phyloP scores from a whole-genome alignment of 2,797 vertebrate species.

The Paguma larvata region DNA sequence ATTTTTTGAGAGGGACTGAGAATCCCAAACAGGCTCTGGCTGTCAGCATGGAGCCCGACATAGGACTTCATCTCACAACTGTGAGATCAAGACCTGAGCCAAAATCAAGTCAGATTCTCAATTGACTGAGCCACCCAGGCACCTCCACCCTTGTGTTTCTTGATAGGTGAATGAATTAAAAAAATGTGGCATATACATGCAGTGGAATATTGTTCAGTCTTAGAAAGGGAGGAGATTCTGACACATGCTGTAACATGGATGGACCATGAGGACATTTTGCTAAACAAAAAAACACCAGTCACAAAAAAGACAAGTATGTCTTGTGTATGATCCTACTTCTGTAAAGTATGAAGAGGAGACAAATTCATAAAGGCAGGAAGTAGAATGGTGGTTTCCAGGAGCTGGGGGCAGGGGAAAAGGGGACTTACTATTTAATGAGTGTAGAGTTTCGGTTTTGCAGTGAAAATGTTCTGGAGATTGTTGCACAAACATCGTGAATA shows the following conservation, averaged over 20 bases:
- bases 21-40: no score
- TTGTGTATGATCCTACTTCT: not conserved
- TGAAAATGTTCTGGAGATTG: not conserved
- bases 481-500: not conserved
- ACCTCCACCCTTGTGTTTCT: no score
- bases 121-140: no score
- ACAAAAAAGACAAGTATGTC: not conserved
- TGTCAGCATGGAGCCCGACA: no score
- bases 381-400: not conserved
- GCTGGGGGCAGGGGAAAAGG: not conserved
- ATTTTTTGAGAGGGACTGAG: no score
- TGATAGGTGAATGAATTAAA: no score
- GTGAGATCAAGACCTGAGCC: no score
- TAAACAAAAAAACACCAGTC: not conserved
- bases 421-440: not conserved
- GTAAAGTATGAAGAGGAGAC: not conserved
- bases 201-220: not conserved
- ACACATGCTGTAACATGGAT: accelerated
- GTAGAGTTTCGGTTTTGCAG: not conserved
- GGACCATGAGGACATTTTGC: not conserved
- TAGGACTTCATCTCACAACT: no score
- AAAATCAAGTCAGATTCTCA: no score
- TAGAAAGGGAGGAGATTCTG: not conserved
- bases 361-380: not conserved
- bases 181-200: no score